Evolutionary conservation across 2,888 invertebrate species (phyloP), one percentile per base, ranked within the genome.

Genomic region (Theristus sp.): DNA sequence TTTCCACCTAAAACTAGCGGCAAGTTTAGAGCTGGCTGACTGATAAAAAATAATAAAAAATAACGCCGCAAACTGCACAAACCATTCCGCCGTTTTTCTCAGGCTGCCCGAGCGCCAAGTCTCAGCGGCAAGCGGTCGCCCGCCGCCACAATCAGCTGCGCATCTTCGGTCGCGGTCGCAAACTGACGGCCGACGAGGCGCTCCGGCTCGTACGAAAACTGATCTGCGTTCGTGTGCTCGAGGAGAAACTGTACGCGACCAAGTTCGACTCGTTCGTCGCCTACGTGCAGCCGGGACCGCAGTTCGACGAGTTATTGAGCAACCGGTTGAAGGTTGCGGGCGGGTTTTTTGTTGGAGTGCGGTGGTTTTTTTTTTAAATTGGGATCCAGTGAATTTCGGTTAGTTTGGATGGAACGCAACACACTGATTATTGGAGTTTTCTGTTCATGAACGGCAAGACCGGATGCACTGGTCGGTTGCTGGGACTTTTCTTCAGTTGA

Each of bases 141-240:
- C 22, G 24, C 30, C 28, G 31, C n/a, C 31, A 57, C 38, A 22
- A 57, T 22, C 22, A n/a, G 49, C 55, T 66, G 47, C 57, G 63
- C 1, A 61, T 70, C 49, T 69, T 60, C 53, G 65, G 67, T 25
- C 63, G 67, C 55, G 70, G 70, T 2, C 56, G 60, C 3, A 64
- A 65, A 17, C 65, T 70, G 64, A 59, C 65, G 2, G 67, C 66
- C 52, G 63, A 61, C 6, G 70, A 68, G 61, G 61, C 67, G 2
- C 53, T 67, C 30, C 62, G 70, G 54, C 65, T 71, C 30, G 3
- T 62, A 13, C 58, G 87, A 24, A 84, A 86, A 73, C 78, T 94
- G 72, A 83, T 90, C 24, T 30, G 56, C 13, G 58, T 68, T 1
- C 58, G 67, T 26, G 67, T 67, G 55, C 61, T 69, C 38, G 64